Base-by-base conservation (phyloP, 2,797 vertebrate genomes). In the Sebastes vulpes region DNA sequence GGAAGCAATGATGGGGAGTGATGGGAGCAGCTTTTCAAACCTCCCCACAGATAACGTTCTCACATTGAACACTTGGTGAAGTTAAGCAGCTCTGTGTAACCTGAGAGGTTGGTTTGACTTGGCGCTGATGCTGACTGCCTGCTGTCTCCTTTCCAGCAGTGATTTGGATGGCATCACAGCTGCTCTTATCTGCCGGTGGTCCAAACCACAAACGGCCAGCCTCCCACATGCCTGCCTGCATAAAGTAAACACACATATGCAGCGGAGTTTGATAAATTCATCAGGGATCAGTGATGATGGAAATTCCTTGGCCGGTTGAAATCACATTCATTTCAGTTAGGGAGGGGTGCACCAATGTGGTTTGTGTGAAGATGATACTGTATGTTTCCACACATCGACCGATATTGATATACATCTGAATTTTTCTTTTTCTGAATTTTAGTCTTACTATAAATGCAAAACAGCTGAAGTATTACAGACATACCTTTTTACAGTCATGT, bases 101-200 rank as follows among this genome's bases (percentile, higher is more conserved):
- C 54, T 56, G 56, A 66, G 63, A 38, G 21, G 16, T 16, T 25
- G 23, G 32, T 75, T 50, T 48, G 48, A 56, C 21, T 72, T 63
- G 54, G 54, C 46, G 6, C 23, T 42, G 54, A 65, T 18, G 10
- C 46, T 11, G 35, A 10, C 59, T 29, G 53, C 11, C 29, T 53
- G 59, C 59, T 7, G n/a, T 31, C 31, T 65, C 5, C 28, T 57
- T 35, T 66, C 6, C 20, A 42, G 29, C 23, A 31, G 29, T 52
- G 71, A 9, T 72, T 18, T 53, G 38, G 32, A 66, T 6, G 65
- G 56, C 66, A 61, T 78, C 74, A 63, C 56, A 58, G 65, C 29
- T 29, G 61, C 60, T 74, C 70, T 61, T 53, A 66, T 77, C 72
- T 79, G 53, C 21, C 2, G 9, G n/a, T 4, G 31, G n/a, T 66